These are phyloP conservation scores for Silurus glanis DNA, from an alignment of 2,113 vertebrate genomes.

Conservation along the genomic window DNA sequence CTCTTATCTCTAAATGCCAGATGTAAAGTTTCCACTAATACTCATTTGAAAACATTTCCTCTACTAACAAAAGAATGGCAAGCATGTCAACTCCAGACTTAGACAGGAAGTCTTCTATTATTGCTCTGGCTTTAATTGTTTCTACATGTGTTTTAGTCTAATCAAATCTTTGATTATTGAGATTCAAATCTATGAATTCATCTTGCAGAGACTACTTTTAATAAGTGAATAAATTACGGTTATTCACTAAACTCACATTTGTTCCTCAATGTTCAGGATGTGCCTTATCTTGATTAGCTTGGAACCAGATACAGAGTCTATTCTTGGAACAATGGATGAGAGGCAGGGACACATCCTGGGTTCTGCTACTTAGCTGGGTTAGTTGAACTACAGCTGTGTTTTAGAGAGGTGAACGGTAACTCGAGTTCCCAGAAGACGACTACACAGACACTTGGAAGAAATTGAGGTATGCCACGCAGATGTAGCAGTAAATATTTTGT, in stretches of 20 bases:
- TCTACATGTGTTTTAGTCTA: not conserved
- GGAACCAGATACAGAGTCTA: not conserved
- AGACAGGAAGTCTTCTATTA: not conserved
- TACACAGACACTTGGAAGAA: no score
- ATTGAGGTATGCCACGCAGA: no score
- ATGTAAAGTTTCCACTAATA: not conserved
- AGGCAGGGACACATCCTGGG: not conserved
- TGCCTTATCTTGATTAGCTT: not conserved
- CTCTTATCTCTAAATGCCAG: not conserved
- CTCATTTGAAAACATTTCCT: not conserved
- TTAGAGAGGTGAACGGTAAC: no score
- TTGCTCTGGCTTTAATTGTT: not conserved
- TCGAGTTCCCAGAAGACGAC: no score
- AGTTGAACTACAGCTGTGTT: no score
- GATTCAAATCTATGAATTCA: not conserved
- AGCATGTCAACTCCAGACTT: not conserved
- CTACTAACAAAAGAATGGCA: not conserved
- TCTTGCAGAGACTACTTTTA: not conserved
- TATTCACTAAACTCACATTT: not conserved
- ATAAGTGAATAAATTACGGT: not conserved
- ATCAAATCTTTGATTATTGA: not conserved
- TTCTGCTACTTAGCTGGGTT: no score
- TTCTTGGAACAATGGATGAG: not conserved
- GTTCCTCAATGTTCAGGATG: not conserved
- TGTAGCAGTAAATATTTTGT: no score